A percentile compares a stretch with the other conserved stretches of the same genome.
Evolutionary conservation across 2,888 invertebrate genomes (phyloP).

Genomic region (Epistrophe eligans): DNA sequence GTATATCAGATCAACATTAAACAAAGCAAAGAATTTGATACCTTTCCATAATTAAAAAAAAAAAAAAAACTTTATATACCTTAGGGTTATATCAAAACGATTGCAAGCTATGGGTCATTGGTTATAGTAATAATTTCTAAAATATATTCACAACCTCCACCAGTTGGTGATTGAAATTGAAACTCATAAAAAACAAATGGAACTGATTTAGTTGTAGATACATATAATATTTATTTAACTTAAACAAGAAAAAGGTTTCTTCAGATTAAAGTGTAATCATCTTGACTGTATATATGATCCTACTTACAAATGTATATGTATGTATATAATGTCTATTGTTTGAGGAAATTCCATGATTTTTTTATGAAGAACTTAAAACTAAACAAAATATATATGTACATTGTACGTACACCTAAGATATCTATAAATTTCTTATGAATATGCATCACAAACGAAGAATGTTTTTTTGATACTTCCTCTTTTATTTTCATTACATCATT

Average conservation of each 20-base stretch:
- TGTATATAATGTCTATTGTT: too few relatives aligned
- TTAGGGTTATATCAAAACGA: too few relatives aligned
- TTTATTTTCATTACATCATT: constrained; percentile 54
- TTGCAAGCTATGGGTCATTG: too few relatives aligned
- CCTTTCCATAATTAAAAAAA: too few relatives aligned
- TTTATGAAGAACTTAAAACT: constrained; percentile 4
- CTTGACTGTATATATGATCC: constrained; percentile 25
- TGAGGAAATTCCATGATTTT: constrained; percentile 1
- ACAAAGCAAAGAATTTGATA: too few relatives aligned
- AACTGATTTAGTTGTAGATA: constrained; percentile 39
- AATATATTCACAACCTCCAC: background rate
- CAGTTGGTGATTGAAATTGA: background rate
- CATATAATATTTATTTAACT: constrained; percentile 33
- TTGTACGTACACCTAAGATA: too few relatives aligned
- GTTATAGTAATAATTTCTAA: background rate
- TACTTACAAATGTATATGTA: too few relatives aligned
- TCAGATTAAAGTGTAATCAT: constrained; percentile 46
- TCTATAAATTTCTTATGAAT: constrained; percentile 41
- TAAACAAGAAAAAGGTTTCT: constrained; percentile 15
- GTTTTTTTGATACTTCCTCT: constrained; percentile 36
- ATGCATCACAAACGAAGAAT: constrained; percentile 36
- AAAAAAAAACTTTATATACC: too few relatives aligned
- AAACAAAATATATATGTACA: background rate
- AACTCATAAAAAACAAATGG: background rate
- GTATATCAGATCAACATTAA: too few relatives aligned